Evolutionary conservation across 2,888 invertebrate species (phyloP).

Genomic region (Phyllotreta cruciferae): DNA sequence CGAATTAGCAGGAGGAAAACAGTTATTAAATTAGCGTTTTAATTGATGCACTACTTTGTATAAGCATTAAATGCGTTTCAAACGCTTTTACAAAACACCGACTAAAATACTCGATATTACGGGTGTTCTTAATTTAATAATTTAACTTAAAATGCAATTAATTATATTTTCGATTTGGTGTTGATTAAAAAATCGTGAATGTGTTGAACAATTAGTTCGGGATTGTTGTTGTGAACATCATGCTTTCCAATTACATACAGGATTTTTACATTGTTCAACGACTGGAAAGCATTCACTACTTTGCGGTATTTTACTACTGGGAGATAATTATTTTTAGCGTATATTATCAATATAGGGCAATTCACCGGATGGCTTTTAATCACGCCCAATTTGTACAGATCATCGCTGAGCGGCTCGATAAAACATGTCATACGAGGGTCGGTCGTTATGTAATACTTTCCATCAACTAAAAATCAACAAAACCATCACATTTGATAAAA

Average conservation of each 20-base stretch:
- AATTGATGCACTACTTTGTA: too few species aligned
- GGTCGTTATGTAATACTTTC: slow-evolving; percentile 64
- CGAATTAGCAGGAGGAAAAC: too few species aligned
- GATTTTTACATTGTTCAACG: slow-evolving; percentile 47
- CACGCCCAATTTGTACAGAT: slow-evolving; percentile 50
- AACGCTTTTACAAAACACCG: too few species aligned
- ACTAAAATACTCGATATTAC: neutral
- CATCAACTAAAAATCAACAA: slow-evolving; percentile 45
- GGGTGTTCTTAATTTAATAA: neutral
- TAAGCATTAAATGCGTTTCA: too few species aligned
- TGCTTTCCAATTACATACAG: slow-evolving; percentile 65
- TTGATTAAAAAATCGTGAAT: slow-evolving; percentile 48
- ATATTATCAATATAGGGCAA: slow-evolving; percentile 57
- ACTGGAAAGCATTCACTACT: slow-evolving; percentile 44
- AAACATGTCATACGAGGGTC: slow-evolving; percentile 64
- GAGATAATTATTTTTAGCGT: slow-evolving; percentile 41
- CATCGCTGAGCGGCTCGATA: slow-evolving; percentile 54
- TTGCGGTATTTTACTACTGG: slow-evolving; percentile 42
- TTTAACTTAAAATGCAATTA: neutral
- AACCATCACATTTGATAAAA: neutral
- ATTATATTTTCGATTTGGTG: slow-evolving; percentile 7
- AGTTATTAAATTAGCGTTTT: too few species aligned
- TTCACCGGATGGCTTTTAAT: slow-evolving; percentile 50
- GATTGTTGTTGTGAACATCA: slow-evolving; percentile 68
- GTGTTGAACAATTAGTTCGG: slow-evolving; percentile 61